Percentiles rank a stretch among this genome's conserved stretches.
Evolutionary conservation across 2,797 vertebrate species (phyloP).

Genomic region (Gouania willdenowi): DNA sequence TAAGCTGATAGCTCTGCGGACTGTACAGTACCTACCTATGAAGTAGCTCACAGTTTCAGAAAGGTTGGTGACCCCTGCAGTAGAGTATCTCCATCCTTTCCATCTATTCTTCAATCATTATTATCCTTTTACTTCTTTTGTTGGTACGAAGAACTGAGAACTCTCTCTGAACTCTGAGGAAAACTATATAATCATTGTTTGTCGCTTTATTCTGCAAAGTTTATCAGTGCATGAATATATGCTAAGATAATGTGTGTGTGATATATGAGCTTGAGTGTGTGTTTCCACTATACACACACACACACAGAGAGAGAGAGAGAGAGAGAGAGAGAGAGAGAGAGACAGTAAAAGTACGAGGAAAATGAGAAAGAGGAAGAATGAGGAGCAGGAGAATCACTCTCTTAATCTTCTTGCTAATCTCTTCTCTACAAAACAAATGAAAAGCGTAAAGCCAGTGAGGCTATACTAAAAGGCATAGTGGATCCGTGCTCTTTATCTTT

Average conservation of each 20-base stretch:
- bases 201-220: not conserved
- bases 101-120: too few species aligned
- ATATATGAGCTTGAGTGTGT: slow-evolving; percentile 6
- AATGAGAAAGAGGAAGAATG: slow-evolving; percentile 42
- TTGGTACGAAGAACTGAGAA: too few species aligned
- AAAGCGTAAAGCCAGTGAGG: slow-evolving; percentile 80
- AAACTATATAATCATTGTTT: too few species aligned
- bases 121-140: too few species aligned
- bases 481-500: slow-evolving; percentile 29
- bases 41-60: too few species aligned
- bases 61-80: too few species aligned
- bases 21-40: too few species aligned
- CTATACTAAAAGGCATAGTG: slow-evolving; percentile 74
- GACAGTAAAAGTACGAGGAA: too few species aligned
- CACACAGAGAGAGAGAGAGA: slow-evolving; percentile 14
- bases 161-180: too few species aligned
- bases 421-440: slow-evolving; percentile 77
- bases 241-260: not conserved
- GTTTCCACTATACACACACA: too few species aligned
- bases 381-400: slow-evolving; percentile 57
- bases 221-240: not conserved
- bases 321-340: slow-evolving; percentile 16
- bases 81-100: too few species aligned
- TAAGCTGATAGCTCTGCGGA: too few species aligned
- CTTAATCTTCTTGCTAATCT: slow-evolving; percentile 78